These are phyloP conservation scores for Cheilinus undulatus DNA, from an alignment of 2,113 vertebrate genomes.

Conservation along the genomic window DNA sequence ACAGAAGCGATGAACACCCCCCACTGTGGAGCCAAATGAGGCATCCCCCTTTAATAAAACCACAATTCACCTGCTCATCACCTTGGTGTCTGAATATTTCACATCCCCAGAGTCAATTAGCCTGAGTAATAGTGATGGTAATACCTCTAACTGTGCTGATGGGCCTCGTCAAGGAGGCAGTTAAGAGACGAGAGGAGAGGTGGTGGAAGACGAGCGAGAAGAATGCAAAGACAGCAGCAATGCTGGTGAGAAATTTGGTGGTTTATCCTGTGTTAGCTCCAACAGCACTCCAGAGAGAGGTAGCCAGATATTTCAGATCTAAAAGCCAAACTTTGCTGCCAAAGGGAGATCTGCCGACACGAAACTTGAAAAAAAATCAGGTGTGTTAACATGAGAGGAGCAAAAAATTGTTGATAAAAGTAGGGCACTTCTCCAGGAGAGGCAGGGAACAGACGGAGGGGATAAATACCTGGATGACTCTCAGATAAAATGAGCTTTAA, in stretches of 20 bases:
- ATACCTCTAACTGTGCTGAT: constrained; percentile 65
- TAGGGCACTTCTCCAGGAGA: constrained; percentile 8
- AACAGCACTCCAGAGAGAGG: constrained; percentile 48
- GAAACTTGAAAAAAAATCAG: not conserved
- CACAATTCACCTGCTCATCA: constrained; percentile 61
- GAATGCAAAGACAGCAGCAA: constrained; percentile 24
- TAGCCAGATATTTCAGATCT: constrained; percentile 48
- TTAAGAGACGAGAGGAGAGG: constrained; percentile 34
- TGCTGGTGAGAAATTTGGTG: constrained; percentile 27
- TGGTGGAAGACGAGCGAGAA: not conserved
- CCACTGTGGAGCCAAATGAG: constrained; percentile 37
- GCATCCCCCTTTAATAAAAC: constrained; percentile 61
- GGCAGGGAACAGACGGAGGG: constrained; percentile 30
- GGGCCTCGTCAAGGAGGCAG: constrained; percentile 51
- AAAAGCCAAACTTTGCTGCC: constrained; percentile 17
- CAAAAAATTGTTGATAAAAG: not conserved
- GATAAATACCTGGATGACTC: constrained; percentile 38
- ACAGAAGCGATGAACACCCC: constrained; percentile 21
- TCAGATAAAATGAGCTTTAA: constrained; percentile 44
- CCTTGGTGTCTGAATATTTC: constrained; percentile 42
- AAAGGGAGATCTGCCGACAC: constrained; percentile 3
- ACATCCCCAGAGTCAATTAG: constrained; percentile 68
- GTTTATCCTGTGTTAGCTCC: constrained; percentile 34
- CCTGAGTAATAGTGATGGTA: constrained; percentile 64
- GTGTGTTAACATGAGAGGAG: constrained; percentile 9